Conservation (phyloP, 1,140 invertebrate species). For the Dendrolimus kikuchii region DNA sequence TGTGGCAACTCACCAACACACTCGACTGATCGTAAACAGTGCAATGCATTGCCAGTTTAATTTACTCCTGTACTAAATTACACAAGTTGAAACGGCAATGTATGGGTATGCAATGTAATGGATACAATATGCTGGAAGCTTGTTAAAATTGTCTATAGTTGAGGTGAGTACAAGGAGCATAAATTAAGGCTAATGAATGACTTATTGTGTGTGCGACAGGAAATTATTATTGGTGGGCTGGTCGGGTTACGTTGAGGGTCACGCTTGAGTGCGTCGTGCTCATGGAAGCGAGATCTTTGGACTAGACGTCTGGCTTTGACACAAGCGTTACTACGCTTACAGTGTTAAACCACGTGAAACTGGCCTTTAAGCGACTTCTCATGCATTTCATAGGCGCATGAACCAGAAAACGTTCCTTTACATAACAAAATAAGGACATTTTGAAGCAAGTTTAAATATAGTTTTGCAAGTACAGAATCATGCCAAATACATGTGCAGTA, state of each 20-base stretch:
- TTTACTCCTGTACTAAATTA: conserved; percentile 24
- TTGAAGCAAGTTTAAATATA: no score
- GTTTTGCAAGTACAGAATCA: no score
- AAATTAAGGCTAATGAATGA: conserved; percentile 70
- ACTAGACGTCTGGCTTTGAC: no score
- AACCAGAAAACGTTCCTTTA: no score
- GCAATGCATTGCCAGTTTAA: conserved; percentile 37
- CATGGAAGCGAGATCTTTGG: not conserved
- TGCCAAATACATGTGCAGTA: no score
- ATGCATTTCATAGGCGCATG: no score
- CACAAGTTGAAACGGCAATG: conserved; percentile 23
- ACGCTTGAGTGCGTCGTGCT: conserved; percentile 7
- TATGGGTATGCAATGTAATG: conserved; percentile 13
- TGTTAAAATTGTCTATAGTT: conserved; percentile 30
- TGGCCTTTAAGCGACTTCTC: no score
- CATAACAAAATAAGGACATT: no score
- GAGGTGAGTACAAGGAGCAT: conserved; percentile 59
- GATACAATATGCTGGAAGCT: conserved; percentile 13
- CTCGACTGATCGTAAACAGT: conserved; percentile 19
- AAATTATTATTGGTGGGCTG: conserved; percentile 58
- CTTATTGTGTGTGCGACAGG: conserved; percentile 62
- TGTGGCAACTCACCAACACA: conserved; percentile 22
- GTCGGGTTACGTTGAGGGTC: conserved; percentile 34
- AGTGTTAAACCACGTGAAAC: no score
- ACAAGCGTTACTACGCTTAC: no score